Conservation (phyloP, 1,140 invertebrate species). For the Trinorchestia longiramus region DNA sequence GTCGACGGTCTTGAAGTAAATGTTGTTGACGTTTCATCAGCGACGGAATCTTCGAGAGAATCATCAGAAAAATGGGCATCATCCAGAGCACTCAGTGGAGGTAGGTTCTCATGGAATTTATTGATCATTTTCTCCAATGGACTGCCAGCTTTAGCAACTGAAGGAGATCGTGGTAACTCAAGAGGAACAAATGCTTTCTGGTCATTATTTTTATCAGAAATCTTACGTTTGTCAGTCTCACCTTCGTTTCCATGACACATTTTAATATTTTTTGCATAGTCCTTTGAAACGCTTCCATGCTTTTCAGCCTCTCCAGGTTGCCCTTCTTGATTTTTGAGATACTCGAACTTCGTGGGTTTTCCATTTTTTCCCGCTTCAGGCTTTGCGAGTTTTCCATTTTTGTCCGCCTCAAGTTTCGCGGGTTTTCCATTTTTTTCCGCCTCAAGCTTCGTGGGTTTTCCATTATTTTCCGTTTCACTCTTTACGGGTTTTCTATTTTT, state of each 20-base stretch:
- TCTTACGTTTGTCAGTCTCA: not conserved
- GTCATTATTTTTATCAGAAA: not conserved
- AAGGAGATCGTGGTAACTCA: conserved; percentile 32
- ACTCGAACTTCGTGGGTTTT: not conserved
- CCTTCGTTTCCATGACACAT: not conserved
- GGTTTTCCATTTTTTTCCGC: conserved; percentile 56
- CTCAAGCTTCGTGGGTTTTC: conserved; percentile 55
- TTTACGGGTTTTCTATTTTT: conserved; percentile 45
- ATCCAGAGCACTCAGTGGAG: conserved; percentile 74
- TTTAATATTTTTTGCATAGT: not conserved
- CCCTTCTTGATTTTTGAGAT: not conserved
- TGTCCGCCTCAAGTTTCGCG: not conserved
- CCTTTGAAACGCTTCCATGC: not conserved
- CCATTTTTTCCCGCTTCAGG: conserved; percentile 59
- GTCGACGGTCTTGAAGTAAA: conserved; percentile 56
- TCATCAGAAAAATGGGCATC: conserved; percentile 85
- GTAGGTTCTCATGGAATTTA: conserved; percentile 68
- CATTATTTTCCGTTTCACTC: not conserved
- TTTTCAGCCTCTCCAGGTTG: not conserved
- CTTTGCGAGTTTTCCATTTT: conserved; percentile 40
- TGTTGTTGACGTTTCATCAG: conserved; percentile 40
- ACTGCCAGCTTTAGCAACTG: conserved; percentile 39
- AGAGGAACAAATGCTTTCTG: conserved; percentile 54
- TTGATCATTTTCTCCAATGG: conserved; percentile 66
- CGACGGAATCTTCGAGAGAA: conserved; percentile 78